Evolutionary conservation across 2,888 invertebrate genomes (phyloP).

Genomic region (Camptogramma bilineatum): DNA sequence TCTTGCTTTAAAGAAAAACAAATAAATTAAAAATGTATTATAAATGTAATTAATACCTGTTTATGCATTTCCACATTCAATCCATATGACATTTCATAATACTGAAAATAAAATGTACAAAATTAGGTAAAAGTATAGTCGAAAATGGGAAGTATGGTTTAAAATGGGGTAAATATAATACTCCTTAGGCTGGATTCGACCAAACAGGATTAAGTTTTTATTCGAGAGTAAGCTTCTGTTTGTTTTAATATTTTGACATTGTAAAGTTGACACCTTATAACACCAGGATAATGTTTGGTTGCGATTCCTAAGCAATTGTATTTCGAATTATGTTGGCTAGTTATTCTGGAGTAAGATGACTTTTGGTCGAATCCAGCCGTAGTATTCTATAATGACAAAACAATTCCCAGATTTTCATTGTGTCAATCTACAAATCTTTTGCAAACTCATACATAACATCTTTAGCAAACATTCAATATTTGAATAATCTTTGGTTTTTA

Average conservation of each 20-base stretch:
- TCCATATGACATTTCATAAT: slow-evolving; percentile 98
- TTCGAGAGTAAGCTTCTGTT: no score
- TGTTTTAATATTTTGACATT: no score
- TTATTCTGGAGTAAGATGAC: no score
- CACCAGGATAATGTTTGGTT: no score
- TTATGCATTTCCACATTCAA: slow-evolving; percentile 98
- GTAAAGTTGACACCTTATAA: no score
- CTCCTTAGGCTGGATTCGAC: no score
- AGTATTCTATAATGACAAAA: slow-evolving; percentile 11
- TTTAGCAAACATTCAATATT: slow-evolving; percentile 52
- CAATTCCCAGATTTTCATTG: slow-evolving; percentile 28
- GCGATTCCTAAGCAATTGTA: no score
- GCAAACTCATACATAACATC: slow-evolving; percentile 43
- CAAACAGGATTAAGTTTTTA: no score
- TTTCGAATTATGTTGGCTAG: no score
- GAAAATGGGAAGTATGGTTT: not conserved
- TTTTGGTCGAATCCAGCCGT: no score
- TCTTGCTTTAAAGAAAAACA: no score
- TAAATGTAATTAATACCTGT: slow-evolving; percentile 87
- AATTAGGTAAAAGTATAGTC: not conserved
- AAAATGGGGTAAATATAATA: no score
- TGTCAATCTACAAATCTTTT: slow-evolving; percentile 37
- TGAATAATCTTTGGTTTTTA: slow-evolving; percentile 48
- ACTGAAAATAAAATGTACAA: slow-evolving; percentile 86
- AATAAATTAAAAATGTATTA: not conserved